These are phyloP conservation scores for Eurosta solidaginis DNA, from an alignment of 1,140 invertebrate species.

Conservation along the genomic window DNA sequence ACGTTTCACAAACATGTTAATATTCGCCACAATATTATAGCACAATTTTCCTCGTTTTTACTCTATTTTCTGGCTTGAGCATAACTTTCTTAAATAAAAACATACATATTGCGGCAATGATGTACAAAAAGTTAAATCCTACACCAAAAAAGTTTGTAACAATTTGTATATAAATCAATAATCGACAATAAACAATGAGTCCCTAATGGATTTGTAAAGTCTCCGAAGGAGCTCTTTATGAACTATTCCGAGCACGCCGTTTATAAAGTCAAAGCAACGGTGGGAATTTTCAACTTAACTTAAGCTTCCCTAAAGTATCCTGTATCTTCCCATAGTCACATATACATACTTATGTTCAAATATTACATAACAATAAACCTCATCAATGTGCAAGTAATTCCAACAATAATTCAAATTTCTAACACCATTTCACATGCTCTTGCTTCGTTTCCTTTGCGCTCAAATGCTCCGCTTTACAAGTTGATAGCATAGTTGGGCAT, in stretches of 20 bases:
- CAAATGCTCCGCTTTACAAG: no score
- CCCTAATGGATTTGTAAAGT: neutral
- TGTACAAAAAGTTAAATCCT: no score
- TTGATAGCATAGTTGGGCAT: no score
- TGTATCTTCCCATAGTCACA: neutral
- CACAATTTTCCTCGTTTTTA: no score
- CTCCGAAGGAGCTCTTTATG: neutral
- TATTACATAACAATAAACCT: neutral
- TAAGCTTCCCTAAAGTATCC: neutral
- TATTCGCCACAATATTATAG: no score
- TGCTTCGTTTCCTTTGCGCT: neutral
- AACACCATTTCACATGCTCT: neutral
- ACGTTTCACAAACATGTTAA: no score
- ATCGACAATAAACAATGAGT: neutral
- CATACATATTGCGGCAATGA: no score
- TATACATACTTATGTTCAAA: neutral
- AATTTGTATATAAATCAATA: no score
- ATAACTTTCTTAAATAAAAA: no score
- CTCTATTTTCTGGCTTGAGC: no score
- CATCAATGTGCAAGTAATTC: neutral
- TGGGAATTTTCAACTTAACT: neutral
- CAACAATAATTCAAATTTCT: constrained; percentile 8
- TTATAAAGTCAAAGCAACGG: neutral
- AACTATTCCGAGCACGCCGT: neutral
- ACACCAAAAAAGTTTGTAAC: no score